Conservation (phyloP, 2,888 invertebrate species). For the Tetragnatha montana region DNA sequence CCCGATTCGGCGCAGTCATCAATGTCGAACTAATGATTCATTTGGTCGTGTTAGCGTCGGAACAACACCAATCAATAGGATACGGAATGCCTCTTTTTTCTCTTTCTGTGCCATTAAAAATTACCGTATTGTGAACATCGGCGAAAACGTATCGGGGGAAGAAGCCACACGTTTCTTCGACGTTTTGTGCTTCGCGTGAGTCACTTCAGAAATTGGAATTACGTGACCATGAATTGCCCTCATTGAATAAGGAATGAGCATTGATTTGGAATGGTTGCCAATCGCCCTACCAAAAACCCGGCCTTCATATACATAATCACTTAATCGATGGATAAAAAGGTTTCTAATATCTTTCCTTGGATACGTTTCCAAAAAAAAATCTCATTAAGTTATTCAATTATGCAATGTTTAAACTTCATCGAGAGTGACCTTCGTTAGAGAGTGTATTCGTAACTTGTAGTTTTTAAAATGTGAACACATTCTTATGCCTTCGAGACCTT, state of each 20-base stretch:
- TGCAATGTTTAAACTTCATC: neutral
- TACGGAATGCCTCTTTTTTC: neutral
- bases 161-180: slow-evolving; percentile 1
- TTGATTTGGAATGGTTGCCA: slow-evolving; percentile 25
- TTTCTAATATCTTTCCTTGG: neutral
- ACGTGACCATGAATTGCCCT: slow-evolving; percentile 46
- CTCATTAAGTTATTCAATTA: neutral
- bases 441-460: too few relatives aligned
- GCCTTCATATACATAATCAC: neutral
- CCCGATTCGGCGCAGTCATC: neutral
- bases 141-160: slow-evolving; percentile 16
- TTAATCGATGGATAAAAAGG: slow-evolving; percentile 10
- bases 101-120: neutral
- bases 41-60: neutral
- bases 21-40: neutral
- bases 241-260: slow-evolving; percentile 46
- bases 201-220: slow-evolving; percentile 16
- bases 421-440: too few relatives aligned
- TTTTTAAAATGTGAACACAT: too few relatives aligned
- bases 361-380: neutral
- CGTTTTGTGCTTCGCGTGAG: slow-evolving; percentile 33
- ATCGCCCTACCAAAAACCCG: neutral
- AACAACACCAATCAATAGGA: neutral
- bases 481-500: too few relatives aligned
- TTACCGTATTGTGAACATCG: slow-evolving; percentile 17